A percentile compares a stretch with the other conserved stretches of the same genome.
These are phyloP conservation scores for Ceuthmochares aereus DNA, from an alignment of 2,113 vertebrate species.

Conservation along the genomic window DNA sequence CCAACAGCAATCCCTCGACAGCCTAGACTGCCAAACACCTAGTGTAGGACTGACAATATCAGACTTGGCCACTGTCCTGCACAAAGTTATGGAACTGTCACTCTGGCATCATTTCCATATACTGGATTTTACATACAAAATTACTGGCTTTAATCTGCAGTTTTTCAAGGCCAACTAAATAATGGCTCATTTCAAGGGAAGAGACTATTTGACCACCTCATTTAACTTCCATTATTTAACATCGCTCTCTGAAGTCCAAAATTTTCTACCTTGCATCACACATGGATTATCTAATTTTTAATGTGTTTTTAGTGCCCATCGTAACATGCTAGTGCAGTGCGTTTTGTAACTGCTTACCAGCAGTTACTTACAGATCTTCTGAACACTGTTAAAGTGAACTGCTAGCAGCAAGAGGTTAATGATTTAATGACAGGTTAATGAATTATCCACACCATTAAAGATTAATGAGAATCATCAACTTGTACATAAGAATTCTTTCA, in stretches of 20 bases:
- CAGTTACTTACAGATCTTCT: not conserved
- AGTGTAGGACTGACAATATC: not conserved
- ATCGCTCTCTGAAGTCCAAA: not conserved
- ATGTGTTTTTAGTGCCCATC: not conserved
- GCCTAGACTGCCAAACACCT: not conserved
- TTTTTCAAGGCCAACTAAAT: not conserved
- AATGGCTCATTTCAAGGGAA: not conserved
- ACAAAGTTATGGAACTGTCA: not conserved
- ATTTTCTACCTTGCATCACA: not conserved
- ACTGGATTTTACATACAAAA: not conserved
- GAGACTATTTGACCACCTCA: not conserved
- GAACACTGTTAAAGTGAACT: not conserved
- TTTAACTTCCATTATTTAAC: not conserved
- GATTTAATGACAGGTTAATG: too few species aligned
- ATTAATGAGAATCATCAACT: not conserved
- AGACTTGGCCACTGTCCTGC: not conserved
- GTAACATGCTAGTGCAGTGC: not conserved
- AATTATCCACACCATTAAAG: not conserved
- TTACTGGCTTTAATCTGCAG: not conserved
- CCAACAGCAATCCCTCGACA: not conserved
- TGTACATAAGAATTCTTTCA: not conserved
- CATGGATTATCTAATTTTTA: not conserved
- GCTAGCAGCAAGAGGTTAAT: not conserved
- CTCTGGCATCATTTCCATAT: not conserved
- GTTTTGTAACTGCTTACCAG: not conserved